Base-by-base conservation (phyloP, 2,888 invertebrate genomes). In the Himalopsyche anomala region DNA sequence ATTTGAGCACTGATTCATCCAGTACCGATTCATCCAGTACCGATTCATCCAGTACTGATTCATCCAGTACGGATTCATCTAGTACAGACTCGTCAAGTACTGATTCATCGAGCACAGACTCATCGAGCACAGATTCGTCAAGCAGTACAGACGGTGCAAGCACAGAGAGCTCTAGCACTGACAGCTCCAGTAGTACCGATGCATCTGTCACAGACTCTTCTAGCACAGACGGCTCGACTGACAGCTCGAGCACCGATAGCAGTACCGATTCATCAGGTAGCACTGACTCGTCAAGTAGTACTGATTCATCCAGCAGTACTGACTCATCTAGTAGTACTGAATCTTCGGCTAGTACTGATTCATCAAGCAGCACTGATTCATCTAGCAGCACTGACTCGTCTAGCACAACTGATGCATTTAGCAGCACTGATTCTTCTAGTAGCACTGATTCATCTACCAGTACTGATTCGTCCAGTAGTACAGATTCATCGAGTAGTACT, bases 381-480 rank as follows among this genome's bases (percentile, higher is more conserved):
- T 86, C 87, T 54, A 87, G 84, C 36, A 86, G 83, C 17, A 81
- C 80, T 40, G 86, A 86, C 12, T 19, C 56, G 8, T 85, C 87
- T 51, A 86, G 88, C 85, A 82, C 38, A 84, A 89, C 86, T 40
- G 89, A 89, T 82, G 84, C 85, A 8, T 83, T 86, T 19, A 88
- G 88, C 80, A 89, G 89, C 38, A 88, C 80, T 84, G 86, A 89
- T 12, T 38, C 74, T 12, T 86, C 89, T 5, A 87, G 85, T 15
- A 87, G 89, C 45, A 89, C 89, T 84, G 88, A 87, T 45, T 88
- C 89, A 15, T 89, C 89, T 40, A 87, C 88, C 11, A 86, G 86
- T 19, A 89, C 89, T 9, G 89, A 88, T 80, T 62, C 82, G 15
- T 84, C 88, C 28, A 84, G 80, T 45, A 82, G 80, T 1, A 89